Base-by-base conservation (phyloP, 35 echinoderm and acorn worm genomes). In the Anneissia japonica region DNA sequence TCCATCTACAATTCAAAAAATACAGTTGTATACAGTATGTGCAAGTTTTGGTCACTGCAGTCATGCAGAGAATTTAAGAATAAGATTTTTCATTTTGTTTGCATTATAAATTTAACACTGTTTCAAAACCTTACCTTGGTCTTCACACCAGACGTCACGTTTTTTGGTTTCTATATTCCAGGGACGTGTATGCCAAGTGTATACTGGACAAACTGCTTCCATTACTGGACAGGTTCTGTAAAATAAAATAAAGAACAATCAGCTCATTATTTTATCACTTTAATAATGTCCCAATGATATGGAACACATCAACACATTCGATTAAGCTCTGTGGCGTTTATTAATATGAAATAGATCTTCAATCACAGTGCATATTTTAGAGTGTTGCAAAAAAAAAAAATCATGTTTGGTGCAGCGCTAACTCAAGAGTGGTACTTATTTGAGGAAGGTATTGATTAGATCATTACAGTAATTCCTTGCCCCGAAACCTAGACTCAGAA, bases 131-230 rank as follows among this genome's bases (percentile, higher is more conserved):
- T 38, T 81, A 97, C 94, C 90, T 93, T 93, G 35, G 3, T 90
- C 90, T 83, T 97, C 39, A 88, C 94, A 97, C 94, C 94, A 97
- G 16, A 97, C 88, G 7, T 90, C 91, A 17, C 94, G 90, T 26
- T 38, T 80, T 19, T 84, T 72, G 31, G 81, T 75, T 0, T 46
- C 36, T 16, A 17, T 38, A 13, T 90, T 79, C 84, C 88, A 93
- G n/a, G 80, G 37, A 21, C 87, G 76, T 39, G 81, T 85, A 76
- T 46, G 45, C 94, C 94, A 97, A 6, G 30, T 81, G 81, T 90
- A 97, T 26, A 32, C 32, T 38, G 90, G 90, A 84, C 94, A 97
- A 0, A 72, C 35, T 0, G 92, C 92, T 46, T 86, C 77, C 5
- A 38, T n/a, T 30, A 36, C 76, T 32, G 83, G 81, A 37, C 92